Percentiles rank a stretch among this genome's conserved stretches.
phyloP scores from a whole-genome alignment of 2,113 vertebrate species.

The Columba janthina region DNA sequence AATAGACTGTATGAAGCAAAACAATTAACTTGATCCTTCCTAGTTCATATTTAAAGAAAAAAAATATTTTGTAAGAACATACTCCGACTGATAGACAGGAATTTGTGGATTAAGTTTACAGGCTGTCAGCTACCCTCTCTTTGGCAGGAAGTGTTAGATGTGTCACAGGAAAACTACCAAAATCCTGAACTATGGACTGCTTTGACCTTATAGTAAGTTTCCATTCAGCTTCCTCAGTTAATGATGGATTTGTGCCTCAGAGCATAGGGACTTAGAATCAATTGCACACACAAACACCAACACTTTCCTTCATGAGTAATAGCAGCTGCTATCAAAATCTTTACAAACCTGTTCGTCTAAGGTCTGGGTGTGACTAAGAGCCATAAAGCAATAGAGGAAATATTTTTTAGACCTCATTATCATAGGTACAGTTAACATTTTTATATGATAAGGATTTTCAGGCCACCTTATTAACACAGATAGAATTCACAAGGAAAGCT shows the following conservation, averaged over 20 bases:
- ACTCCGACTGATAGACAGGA: not conserved
- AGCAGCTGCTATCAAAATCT: not conserved
- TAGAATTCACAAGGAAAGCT: not conserved
- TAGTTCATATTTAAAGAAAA: not conserved
- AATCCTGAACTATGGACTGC: not conserved
- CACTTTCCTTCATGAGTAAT: not conserved
- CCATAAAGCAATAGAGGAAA: not conserved
- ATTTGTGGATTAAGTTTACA: not conserved
- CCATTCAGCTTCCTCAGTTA: not conserved
- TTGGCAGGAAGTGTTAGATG: not conserved
- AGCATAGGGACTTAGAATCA: not conserved
- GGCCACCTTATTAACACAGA: not conserved
- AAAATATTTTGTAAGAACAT: not conserved
- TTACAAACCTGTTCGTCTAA: not conserved
- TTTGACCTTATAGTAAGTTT: not conserved
- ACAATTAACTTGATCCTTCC: not conserved
- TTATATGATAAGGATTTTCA: not conserved
- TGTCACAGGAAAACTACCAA: not conserved
- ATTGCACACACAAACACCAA: not conserved
- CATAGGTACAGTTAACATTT: not conserved
- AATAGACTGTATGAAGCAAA: not conserved
- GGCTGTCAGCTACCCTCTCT: not conserved
- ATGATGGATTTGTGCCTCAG: not conserved
- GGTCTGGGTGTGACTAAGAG: not conserved
- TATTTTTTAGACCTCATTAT: not conserved